Evolutionary conservation across 2,888 invertebrate species (phyloP).

Genomic region (Brenthis ino): DNA sequence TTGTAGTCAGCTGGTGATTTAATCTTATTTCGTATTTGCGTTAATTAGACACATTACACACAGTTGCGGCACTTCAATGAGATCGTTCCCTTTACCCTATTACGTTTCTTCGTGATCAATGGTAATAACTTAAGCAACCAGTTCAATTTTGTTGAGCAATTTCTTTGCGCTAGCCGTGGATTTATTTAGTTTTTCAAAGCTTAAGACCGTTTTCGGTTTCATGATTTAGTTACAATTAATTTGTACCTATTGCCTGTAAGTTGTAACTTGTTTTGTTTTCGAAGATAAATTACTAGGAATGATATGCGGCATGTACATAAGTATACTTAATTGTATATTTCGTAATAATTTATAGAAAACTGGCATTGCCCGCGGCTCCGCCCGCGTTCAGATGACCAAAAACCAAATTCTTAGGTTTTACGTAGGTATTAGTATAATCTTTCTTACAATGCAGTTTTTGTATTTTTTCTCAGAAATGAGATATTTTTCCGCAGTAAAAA

Average conservation of each 20-base stretch:
- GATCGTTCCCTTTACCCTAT: constrained; percentile 25
- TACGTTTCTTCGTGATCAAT: constrained; percentile 34
- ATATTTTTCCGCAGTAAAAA: too few relatives aligned
- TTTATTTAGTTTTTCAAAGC: constrained; percentile 7
- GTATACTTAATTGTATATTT: not conserved
- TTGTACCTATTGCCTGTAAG: not conserved
- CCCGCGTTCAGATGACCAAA: too few relatives aligned
- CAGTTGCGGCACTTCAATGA: constrained; percentile 30
- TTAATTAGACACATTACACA: constrained; percentile 34
- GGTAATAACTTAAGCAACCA: constrained; percentile 26
- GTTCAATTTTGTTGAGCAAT: constrained; percentile 32
- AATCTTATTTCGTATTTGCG: constrained; percentile 42
- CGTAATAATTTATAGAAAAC: not conserved
- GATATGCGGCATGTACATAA: not conserved
- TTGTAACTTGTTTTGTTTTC: too few relatives aligned
- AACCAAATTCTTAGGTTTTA: too few relatives aligned
- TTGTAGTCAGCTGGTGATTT: constrained; percentile 60
- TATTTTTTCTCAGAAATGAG: too few relatives aligned
- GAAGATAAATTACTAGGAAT: not conserved
- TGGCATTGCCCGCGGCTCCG: too few relatives aligned
- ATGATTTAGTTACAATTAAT: not conserved
- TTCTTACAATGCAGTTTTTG: too few relatives aligned
- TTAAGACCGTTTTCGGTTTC: not conserved
- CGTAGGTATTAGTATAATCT: too few relatives aligned
- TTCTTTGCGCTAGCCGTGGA: constrained; percentile 3